These are phyloP conservation scores for Cyanoderma ruficeps DNA, from an alignment of 2,113 vertebrate species.

Conservation along the genomic window DNA sequence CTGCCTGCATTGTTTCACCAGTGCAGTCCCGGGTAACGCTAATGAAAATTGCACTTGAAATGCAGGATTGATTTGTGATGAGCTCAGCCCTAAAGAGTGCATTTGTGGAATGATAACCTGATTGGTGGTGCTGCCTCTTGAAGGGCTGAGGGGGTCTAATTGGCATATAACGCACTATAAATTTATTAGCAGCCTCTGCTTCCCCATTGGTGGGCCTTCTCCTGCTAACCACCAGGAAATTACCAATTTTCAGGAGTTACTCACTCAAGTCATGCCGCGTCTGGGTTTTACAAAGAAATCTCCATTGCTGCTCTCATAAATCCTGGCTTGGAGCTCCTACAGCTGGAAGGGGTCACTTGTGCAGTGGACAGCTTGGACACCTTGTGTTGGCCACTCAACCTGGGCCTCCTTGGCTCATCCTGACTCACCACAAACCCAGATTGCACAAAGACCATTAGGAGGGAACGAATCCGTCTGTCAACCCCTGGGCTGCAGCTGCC, in stretches of 20 bases:
- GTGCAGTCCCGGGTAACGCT: slow-evolving; percentile 1
- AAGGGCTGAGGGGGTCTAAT: slow-evolving; percentile 62
- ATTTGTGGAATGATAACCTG: slow-evolving; percentile 33
- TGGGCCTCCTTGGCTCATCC: background rate
- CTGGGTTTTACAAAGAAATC: slow-evolving; percentile 19
- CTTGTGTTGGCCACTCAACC: background rate
- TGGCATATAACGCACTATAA: slow-evolving; percentile 76
- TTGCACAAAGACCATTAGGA: background rate
- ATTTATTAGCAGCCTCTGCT: slow-evolving; percentile 67
- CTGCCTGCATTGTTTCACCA: background rate
- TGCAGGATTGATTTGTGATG: slow-evolving; percentile 43
- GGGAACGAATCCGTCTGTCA: background rate
- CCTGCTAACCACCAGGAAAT: slow-evolving; percentile 75
- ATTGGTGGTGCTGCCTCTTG: slow-evolving; percentile 45
- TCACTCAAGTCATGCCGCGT: slow-evolving; percentile 64
- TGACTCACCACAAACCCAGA: background rate
- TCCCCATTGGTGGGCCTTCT: slow-evolving; percentile 58
- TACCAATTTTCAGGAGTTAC: slow-evolving; percentile 75
- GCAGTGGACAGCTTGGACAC: background rate
- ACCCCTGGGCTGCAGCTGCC: slow-evolving; percentile 25
- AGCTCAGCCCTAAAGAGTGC: slow-evolving; percentile 42
- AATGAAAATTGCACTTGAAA: slow-evolving; percentile 52
- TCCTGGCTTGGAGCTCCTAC: background rate
- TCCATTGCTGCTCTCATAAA: background rate
- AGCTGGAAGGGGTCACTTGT: background rate